A percentile compares a stretch with the other conserved stretches of the same genome.
Conservation (phyloP, 2,797 vertebrate species). For the Pelobates cultripes region DNA sequence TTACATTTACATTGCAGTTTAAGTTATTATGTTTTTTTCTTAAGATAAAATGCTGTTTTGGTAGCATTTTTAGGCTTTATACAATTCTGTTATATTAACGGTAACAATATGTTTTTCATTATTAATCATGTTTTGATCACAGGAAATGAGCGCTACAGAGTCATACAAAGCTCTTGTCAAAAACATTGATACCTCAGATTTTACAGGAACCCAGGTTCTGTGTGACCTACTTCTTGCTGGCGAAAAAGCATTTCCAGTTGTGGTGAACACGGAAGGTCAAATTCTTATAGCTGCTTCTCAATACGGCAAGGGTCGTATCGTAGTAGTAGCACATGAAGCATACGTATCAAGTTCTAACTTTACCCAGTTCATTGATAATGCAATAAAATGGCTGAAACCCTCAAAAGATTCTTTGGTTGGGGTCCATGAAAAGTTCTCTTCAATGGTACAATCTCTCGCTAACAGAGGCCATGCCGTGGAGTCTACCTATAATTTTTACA, state of each 20-base stretch:
- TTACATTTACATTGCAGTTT: no score
- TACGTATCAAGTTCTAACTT: conserved; percentile 67
- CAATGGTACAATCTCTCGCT: conserved; percentile 61
- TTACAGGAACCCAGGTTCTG: conserved; percentile 65
- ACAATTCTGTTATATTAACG: no score
- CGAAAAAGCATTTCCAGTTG: conserved; percentile 67
- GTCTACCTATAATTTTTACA: conserved; percentile 2
- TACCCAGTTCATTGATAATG: conserved; percentile 69
- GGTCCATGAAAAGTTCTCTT: conserved; percentile 58
- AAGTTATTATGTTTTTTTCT: no score
- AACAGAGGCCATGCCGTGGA: conserved; percentile 44
- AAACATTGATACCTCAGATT: conserved; percentile 65
- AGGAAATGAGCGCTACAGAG: conserved; percentile 62
- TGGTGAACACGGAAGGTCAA: conserved; percentile 69
- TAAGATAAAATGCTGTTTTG: no score
- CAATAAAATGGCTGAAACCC: conserved; percentile 67
- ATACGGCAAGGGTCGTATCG: conserved; percentile 69
- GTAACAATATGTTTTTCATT: not conserved
- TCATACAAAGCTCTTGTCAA: conserved; percentile 66
- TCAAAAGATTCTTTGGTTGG: conserved; percentile 59
- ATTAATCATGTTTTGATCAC: not conserved
- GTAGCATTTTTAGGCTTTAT: no score
- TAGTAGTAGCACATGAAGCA: conserved; percentile 68
- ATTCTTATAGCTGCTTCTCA: conserved; percentile 67
- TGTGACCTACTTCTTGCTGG: conserved; percentile 71